Evolutionary conservation across 2,113 vertebrate genomes (phyloP).

Genomic region (Chamaea fasciata): DNA sequence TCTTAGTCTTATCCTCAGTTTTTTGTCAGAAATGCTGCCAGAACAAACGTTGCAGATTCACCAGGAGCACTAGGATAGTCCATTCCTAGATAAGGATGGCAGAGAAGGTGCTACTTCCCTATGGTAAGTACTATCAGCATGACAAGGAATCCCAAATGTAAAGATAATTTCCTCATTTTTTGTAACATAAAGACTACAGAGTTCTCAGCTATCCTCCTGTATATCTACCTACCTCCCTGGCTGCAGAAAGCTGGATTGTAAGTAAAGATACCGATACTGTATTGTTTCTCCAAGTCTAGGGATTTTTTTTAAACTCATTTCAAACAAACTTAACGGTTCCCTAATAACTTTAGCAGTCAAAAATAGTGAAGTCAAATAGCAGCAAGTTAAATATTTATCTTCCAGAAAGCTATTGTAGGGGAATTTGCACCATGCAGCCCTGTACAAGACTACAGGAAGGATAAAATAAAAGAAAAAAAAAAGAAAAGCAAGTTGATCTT

Average conservation of each 20-base stretch:
- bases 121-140: neutral
- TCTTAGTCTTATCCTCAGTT: neutral
- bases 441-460: neutral
- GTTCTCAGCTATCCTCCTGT: neutral
- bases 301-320: neutral
- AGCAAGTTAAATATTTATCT: neutral
- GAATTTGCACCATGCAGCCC: neutral
- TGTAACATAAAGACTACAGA: neutral
- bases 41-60: neutral
- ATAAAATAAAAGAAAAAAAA: neutral
- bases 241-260: neutral
- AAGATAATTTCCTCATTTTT: neutral
- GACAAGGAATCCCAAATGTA: neutral
- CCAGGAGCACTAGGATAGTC: neutral
- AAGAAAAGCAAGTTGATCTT: neutral
- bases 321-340: neutral
- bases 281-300: neutral
- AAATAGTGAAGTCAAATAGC: neutral
- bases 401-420: neutral
- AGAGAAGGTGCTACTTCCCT: neutral
- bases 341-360: neutral
- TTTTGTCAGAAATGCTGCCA: neutral
- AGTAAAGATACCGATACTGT: neutral
- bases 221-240: neutral
- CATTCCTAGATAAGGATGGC: neutral